Conservation (phyloP, 92 coral and sea anemone genomes). For the Heliopora coerulea region DNA sequence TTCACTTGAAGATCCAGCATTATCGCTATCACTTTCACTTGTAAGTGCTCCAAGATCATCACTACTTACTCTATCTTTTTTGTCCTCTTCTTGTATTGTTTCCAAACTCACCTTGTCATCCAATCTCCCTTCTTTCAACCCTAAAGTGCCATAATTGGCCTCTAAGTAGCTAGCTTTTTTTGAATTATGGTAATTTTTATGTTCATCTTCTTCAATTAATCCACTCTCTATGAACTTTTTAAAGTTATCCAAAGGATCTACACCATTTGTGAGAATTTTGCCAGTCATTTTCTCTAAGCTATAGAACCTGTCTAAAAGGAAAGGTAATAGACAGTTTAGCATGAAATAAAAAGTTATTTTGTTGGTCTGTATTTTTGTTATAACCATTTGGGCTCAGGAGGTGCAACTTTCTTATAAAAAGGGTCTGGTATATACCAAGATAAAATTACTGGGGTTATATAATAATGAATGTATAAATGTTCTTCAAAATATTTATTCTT, state of each 20-base stretch:
- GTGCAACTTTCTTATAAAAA: too few species aligned
- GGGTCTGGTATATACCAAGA: too few species aligned
- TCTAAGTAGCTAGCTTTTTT: not conserved
- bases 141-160: not conserved
- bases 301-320: not conserved
- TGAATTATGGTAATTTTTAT: not conserved
- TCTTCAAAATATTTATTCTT: too few species aligned
- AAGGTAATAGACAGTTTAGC: not conserved
- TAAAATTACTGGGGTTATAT: too few species aligned
- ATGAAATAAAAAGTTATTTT: too few species aligned
- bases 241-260: conserved; percentile 4
- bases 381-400: too few species aligned
- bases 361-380: too few species aligned
- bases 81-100: conserved; percentile 23
- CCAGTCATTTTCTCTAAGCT: conserved; percentile 30
- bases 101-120: not conserved
- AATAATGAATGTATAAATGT: too few species aligned
- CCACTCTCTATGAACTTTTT: conserved; percentile 7
- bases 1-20: conserved; percentile 4
- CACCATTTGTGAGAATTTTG: conserved; percentile 4
- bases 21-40: conserved; percentile 32
- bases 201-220: not conserved
- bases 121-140: not conserved
- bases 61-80: conserved; percentile 6
- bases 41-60: conserved; percentile 8